Evolutionary conservation across 2,113 vertebrate species (phyloP).

Genomic region (Varanus salvator): DNA sequence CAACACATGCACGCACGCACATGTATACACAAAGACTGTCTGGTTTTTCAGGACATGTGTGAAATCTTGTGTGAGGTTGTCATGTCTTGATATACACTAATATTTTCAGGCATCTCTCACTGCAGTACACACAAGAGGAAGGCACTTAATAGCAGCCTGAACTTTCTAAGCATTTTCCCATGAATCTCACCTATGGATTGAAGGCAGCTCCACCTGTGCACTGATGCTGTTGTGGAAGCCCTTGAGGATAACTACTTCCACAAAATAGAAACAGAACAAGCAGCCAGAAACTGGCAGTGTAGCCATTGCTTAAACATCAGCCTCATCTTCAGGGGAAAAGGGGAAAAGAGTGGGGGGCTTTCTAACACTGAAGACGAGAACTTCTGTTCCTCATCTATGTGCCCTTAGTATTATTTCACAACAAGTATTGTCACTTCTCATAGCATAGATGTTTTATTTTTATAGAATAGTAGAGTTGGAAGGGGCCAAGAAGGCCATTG

Average conservation of each 20-base stretch:
- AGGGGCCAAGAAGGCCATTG: no score
- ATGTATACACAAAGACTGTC: no score
- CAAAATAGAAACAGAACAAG: neutral
- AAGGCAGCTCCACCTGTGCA: neutral
- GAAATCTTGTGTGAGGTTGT: neutral
- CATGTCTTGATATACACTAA: neutral
- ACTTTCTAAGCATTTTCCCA: neutral
- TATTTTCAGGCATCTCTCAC: neutral
- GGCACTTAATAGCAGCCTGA: neutral
- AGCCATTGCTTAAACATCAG: neutral
- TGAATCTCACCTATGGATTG: neutral
- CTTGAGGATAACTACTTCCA: neutral
- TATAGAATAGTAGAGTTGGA: no score
- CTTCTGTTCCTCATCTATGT: neutral
- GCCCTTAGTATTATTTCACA: conserved; percentile 37
- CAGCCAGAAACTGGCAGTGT: neutral
- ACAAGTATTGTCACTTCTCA: neutral
- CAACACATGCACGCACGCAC: neutral
- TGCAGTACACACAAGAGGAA: neutral
- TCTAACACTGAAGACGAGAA: neutral
- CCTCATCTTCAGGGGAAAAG: neutral
- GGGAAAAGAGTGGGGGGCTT: accelerated
- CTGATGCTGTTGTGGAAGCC: neutral
- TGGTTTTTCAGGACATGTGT: neutral
- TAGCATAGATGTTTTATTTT: conserved; percentile 3